A percentile compares a stretch with the other conserved stretches of the same genome.
Evolutionary conservation across 2,888 invertebrate species (phyloP).

Genomic region (Calameuta filiformis): DNA sequence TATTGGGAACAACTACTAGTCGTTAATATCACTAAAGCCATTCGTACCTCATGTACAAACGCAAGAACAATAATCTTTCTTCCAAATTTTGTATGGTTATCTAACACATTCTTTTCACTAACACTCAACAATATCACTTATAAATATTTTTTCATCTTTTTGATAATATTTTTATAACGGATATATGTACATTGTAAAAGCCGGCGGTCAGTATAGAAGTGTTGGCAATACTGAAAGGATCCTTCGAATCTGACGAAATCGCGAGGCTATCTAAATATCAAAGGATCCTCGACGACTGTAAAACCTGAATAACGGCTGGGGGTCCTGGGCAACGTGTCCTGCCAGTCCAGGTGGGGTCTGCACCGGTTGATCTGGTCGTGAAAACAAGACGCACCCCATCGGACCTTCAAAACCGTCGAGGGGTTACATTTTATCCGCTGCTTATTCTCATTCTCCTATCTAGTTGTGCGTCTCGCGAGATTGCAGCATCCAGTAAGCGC

Average conservation of each 20-base stretch:
- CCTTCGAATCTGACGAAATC: conserved; percentile 14
- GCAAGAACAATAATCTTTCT: neutral
- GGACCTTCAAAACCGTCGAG: conserved; percentile 23
- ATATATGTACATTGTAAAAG: neutral
- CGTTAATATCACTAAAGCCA: neutral
- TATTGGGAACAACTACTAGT: no score
- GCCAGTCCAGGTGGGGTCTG: conserved; percentile 63
- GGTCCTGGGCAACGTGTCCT: conserved; percentile 42
- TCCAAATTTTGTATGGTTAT: neutral
- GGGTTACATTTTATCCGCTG: conserved; percentile 15
- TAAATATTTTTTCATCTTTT: neutral
- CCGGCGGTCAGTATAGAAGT: neutral
- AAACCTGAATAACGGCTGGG: conserved; percentile 62
- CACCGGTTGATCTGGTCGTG: conserved; percentile 59
- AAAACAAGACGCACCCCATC: conserved; percentile 49
- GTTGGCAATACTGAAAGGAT: neutral
- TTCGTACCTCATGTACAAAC: neutral
- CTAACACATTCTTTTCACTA: neutral
- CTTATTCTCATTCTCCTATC: neutral
- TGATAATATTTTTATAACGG: neutral
- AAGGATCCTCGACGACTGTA: conserved; percentile 37
- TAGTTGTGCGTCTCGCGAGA: conserved; percentile 16
- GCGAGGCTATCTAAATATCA: conserved; percentile 52
- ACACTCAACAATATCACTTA: neutral
- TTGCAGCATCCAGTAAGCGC: conserved; percentile 35